These are phyloP conservation scores for Melanerpes aurifrons DNA, from an alignment of 2,113 vertebrate species.

Conservation along the genomic window DNA sequence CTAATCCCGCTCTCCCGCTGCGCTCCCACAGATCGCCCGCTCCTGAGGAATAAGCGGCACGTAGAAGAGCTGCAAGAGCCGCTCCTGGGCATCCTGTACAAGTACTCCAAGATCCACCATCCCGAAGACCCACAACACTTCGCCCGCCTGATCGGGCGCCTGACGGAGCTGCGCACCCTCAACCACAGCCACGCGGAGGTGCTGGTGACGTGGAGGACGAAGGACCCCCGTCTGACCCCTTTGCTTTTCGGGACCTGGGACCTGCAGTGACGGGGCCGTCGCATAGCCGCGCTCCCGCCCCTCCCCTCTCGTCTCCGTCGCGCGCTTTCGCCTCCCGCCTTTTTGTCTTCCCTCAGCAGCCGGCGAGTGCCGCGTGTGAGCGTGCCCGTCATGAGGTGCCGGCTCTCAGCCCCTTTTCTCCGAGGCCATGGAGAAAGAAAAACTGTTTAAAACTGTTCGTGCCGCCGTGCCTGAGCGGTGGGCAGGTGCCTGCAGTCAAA, in stretches of 20 bases:
- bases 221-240: conserved; percentile 55
- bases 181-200: conserved; percentile 89
- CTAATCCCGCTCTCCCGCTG: not conserved
- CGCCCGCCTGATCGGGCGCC: conserved; percentile 84
- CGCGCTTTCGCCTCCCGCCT: not conserved
- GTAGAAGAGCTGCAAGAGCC: conserved; percentile 92
- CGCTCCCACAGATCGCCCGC: conserved; percentile 79
- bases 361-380: rapidly evolving
- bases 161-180: conserved; percentile 89
- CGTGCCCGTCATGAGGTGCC: rapidly evolving
- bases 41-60: conserved; percentile 81
- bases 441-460: conserved; percentile 33
- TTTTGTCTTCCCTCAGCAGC: not conserved
- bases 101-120: conserved; percentile 79
- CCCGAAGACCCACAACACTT: conserved; percentile 85
- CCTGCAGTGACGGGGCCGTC: conserved; percentile 21
- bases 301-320: not conserved
- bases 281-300: no score
- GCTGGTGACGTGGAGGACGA: conserved; percentile 69
- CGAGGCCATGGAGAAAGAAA: conserved; percentile 6
- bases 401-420: rapidly evolving
- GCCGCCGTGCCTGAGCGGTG: conserved; percentile 48
- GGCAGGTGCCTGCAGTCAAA: conserved; percentile 63
- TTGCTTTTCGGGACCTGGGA: conserved; percentile 74
- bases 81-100: conserved; percentile 88